phyloP scores from a whole-genome alignment of 1,140 invertebrate species.

The Bombyx mandarina region DNA sequence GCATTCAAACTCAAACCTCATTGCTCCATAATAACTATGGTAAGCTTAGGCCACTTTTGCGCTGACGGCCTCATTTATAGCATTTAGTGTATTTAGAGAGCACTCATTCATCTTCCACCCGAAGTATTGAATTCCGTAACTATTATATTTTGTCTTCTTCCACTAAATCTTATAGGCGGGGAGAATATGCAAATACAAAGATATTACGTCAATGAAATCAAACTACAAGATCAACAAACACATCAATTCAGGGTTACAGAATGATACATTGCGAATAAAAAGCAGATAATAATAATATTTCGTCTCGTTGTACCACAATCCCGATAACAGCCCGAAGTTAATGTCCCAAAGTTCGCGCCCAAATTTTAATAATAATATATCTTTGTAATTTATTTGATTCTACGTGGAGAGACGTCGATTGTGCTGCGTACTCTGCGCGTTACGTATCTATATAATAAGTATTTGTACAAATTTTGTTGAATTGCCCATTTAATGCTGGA shows the following conservation, averaged over 20 bases:
- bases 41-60: no score
- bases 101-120: neutral
- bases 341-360: slow-evolving; percentile 32
- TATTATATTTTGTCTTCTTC: neutral
- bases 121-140: neutral
- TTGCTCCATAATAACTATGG: no score
- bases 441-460: no score
- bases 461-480: no score
- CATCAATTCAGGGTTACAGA: neutral
- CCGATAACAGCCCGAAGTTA: slow-evolving; percentile 20
- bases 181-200: neutral
- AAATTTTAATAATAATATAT: slow-evolving; percentile 51
- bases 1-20: no score
- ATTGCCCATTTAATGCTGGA: no score
- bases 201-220: neutral
- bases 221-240: neutral
- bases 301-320: slow-evolving; percentile 15
- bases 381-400: slow-evolving; percentile 41
- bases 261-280: neutral
- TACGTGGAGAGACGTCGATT: slow-evolving; percentile 9
- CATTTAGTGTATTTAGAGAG: neutral
- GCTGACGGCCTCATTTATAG: no score
- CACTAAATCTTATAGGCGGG: neutral
- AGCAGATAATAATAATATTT: neutral
- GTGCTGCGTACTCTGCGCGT: no score